Conservation (phyloP, 2,113 vertebrate genomes). For the Rhea americana region DNA sequence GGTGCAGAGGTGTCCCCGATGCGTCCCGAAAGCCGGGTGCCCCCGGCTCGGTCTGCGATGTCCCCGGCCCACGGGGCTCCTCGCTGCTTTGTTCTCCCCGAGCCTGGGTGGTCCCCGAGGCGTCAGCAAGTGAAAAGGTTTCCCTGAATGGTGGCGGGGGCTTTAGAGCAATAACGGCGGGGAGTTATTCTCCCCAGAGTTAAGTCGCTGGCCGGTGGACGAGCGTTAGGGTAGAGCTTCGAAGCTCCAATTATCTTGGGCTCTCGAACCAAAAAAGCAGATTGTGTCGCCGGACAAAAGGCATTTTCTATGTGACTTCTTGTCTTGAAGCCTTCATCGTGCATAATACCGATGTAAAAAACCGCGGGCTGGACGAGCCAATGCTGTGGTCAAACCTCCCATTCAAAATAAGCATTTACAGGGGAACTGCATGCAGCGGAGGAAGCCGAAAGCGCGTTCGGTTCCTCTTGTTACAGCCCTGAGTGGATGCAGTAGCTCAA, state of each 20-base stretch:
- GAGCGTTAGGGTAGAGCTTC: constrained; percentile 41
- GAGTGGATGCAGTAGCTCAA: background rate
- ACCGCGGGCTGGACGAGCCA: background rate
- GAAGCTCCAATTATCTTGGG: constrained; percentile 52
- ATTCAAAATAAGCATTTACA: background rate
- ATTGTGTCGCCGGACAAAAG: constrained; percentile 54
- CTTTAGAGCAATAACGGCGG: constrained; percentile 58
- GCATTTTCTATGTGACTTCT: constrained; percentile 19
- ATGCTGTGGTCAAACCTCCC: background rate
- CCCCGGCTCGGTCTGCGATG: background rate
- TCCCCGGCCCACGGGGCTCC: no score
- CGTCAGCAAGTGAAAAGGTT: constrained; percentile 35
- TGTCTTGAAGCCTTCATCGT: background rate
- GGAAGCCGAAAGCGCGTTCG: background rate
- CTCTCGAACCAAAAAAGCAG: constrained; percentile 42
- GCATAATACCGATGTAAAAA: background rate
- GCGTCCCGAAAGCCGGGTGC: background rate
- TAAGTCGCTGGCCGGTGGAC: constrained; percentile 54
- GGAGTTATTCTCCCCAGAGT: constrained; percentile 67
- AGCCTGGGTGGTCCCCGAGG: constrained; percentile 53
- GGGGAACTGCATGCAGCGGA: background rate
- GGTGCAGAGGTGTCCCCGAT: background rate
- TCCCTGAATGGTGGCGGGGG: constrained; percentile 17
- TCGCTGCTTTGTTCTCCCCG: constrained; percentile 34
- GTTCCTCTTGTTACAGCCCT: background rate